A percentile compares a stretch with the other conserved stretches of the same genome.
Conservation (phyloP, 2,113 vertebrate genomes). For the Semnopithecus entellus region DNA sequence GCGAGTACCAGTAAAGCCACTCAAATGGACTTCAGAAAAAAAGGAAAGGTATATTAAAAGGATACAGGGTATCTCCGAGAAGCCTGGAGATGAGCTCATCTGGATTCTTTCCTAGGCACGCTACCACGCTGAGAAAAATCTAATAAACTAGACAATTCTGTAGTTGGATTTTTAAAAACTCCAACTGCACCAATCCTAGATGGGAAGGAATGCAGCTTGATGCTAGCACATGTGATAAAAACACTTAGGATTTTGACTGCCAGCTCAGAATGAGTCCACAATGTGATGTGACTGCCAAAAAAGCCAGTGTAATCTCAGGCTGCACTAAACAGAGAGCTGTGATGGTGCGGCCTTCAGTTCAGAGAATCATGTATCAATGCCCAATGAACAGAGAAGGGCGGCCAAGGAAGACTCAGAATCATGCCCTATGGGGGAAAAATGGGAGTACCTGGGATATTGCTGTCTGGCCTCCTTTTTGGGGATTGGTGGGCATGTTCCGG, state of each 20-base stretch:
- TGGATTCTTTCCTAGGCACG: neutral
- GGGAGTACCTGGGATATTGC: neutral
- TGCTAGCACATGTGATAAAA: neutral
- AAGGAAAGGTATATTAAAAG: neutral
- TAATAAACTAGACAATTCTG: neutral
- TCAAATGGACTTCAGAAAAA: neutral
- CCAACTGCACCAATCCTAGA: neutral
- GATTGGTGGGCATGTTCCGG: neutral
- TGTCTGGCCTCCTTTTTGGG: neutral
- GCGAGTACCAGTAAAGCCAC: neutral
- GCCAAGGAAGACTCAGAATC: neutral
- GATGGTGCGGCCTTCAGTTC: neutral
- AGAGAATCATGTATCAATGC: neutral
- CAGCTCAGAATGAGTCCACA: conserved; percentile 49
- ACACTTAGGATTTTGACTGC: neutral
- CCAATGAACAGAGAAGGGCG: neutral
- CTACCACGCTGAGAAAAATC: neutral
- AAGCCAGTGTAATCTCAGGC: neutral
- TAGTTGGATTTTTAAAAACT: neutral
- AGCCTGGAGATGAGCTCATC: neutral
- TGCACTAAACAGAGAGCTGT: neutral
- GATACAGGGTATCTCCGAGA: neutral
- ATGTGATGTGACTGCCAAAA: neutral
- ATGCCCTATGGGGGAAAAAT: neutral
- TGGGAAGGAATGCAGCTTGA: neutral